Conservation (phyloP, 2,888 invertebrate genomes). For the Hipparchia sbordonii region DNA sequence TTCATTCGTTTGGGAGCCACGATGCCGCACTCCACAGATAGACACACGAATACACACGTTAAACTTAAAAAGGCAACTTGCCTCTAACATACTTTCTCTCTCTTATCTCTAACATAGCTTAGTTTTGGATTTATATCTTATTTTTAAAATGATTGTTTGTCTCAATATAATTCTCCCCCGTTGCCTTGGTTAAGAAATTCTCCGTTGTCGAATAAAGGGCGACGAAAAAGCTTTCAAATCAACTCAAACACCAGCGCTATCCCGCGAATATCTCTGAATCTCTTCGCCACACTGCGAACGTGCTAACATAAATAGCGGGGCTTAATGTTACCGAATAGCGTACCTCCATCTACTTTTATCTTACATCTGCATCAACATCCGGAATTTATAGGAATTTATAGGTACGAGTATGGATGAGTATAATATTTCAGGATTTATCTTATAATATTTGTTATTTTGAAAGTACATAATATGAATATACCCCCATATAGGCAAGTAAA, state of each 20-base stretch:
- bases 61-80: too few relatives aligned
- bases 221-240: conserved; percentile 30
- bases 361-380: conserved; percentile 19
- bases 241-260: conserved; percentile 12
- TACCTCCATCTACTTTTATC: conserved; percentile 20
- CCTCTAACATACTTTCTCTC: too few relatives aligned
- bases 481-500: too few relatives aligned
- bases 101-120: too few relatives aligned
- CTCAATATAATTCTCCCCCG: not conserved
- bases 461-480: not conserved
- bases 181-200: conserved; percentile 4
- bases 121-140: not conserved
- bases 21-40: too few relatives aligned
- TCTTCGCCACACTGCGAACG: conserved; percentile 21
- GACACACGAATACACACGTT: too few relatives aligned
- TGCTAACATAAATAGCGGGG: conserved; percentile 26
- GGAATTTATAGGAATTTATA: conserved; percentile 16
- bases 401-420: not conserved
- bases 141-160: not conserved
- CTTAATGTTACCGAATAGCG: conserved; percentile 19
- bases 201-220: conserved; percentile 10
- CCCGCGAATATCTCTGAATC: conserved; percentile 23
- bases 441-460: not conserved
- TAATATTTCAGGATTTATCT: not conserved
- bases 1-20: too few relatives aligned